Evolutionary conservation across 2,888 invertebrate genomes (phyloP).

Genomic region (Thecophora atra): DNA sequence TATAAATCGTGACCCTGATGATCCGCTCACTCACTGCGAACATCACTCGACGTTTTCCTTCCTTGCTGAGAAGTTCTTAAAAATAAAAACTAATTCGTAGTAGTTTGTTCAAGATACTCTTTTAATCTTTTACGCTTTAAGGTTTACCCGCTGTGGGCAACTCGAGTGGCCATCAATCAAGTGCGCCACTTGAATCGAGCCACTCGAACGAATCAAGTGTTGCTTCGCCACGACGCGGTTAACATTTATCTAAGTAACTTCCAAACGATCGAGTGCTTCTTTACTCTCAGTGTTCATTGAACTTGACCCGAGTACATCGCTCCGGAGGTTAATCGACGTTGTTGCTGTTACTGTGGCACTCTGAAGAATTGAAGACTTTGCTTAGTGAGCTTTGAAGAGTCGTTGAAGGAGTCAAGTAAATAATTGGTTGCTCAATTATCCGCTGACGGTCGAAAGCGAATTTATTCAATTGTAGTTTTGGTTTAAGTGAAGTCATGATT

Average conservation of each 20-base stretch:
- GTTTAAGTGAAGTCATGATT: too few relatives aligned
- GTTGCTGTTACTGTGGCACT: too few relatives aligned
- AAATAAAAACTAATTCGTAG: too few relatives aligned
- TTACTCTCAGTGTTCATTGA: slow-evolving; percentile 19
- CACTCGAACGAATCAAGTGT: background rate
- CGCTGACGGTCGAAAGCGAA: background rate
- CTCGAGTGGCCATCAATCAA: background rate
- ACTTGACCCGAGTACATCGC: slow-evolving; percentile 19
- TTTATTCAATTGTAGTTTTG: too few relatives aligned
- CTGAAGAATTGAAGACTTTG: too few relatives aligned
- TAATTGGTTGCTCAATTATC: background rate
- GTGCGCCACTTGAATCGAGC: background rate
- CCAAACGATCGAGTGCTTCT: background rate
- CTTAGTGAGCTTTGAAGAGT: too few relatives aligned
- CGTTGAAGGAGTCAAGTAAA: too few relatives aligned
- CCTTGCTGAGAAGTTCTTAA: background rate
- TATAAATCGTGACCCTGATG: background rate
- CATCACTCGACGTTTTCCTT: background rate
- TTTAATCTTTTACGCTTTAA: background rate
- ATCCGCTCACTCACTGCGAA: background rate
- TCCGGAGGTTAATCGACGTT: too few relatives aligned
- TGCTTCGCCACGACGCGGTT: background rate
- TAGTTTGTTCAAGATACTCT: background rate
- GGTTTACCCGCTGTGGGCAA: background rate
- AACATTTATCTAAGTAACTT: background rate